Evolutionary conservation across 2,113 vertebrate genomes (phyloP).

Genomic region (Gadus macrocephalus): DNA sequence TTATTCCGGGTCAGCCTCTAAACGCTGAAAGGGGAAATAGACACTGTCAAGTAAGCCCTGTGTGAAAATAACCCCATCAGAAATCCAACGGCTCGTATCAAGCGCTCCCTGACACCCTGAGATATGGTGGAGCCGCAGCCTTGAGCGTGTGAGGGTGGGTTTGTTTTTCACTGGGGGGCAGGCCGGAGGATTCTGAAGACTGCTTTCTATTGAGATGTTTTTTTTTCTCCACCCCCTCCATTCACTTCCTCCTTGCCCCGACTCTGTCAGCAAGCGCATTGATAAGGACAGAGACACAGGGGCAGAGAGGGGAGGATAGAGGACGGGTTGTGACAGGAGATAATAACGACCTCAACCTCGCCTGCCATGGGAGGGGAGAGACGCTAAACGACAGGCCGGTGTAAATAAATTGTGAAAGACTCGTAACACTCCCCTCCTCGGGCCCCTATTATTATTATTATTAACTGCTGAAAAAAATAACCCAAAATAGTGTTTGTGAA

Average conservation of each 20-base stretch:
- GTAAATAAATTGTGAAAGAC: conserved; percentile 57
- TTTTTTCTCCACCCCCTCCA: conserved; percentile 5
- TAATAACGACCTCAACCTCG: conserved; percentile 48
- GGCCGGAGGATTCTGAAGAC: conserved; percentile 32
- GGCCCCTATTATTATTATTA: conserved; percentile 38
- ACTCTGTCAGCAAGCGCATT: conserved; percentile 29
- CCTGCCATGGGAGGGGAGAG: conserved; percentile 12
- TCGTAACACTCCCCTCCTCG: conserved; percentile 47
- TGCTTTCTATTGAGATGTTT: conserved; percentile 54
- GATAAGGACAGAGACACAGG: conserved; percentile 37
- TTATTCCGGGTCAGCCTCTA: conserved; percentile 7
- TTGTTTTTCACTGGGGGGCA: conserved; percentile 32
- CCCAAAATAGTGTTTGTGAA: background rate
- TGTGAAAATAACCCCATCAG: conserved; percentile 50
- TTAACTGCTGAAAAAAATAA: conserved; percentile 40
- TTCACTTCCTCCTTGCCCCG: background rate
- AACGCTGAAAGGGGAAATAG: conserved; percentile 21
- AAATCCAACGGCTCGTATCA: conserved; percentile 41
- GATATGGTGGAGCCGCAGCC: conserved; percentile 35
- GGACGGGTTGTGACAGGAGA: conserved; percentile 25
- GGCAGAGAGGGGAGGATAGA: background rate
- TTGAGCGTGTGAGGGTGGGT: conserved; percentile 27
- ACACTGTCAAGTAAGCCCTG: conserved; percentile 31
- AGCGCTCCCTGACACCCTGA: conserved; percentile 45
- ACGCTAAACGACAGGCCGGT: conserved; percentile 35